Conservation (phyloP, 2,797 vertebrate species). For the Ctenochaetus hawaiiensis region DNA sequence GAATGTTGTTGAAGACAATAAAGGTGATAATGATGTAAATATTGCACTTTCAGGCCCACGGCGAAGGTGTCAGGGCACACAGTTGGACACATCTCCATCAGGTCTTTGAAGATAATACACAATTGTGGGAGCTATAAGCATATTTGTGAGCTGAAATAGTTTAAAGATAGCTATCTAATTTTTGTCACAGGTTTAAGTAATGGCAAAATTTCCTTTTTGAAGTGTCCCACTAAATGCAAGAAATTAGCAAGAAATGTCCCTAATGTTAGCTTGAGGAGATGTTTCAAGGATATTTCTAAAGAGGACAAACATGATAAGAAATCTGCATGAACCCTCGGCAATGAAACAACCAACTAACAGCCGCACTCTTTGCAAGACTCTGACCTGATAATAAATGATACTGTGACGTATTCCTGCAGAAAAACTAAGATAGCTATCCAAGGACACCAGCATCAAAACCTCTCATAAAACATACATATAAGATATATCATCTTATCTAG, state of each 20-base stretch:
- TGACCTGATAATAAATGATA: constrained; percentile 3
- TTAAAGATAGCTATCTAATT: neutral
- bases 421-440: neutral
- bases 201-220: neutral
- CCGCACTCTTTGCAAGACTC: neutral
- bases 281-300: neutral
- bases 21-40: constrained; percentile 14
- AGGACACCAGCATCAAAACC: neutral
- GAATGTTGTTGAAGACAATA: constrained; percentile 16
- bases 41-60: constrained; percentile 8
- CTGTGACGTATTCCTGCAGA: constrained; percentile 19
- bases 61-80: neutral
- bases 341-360: neutral
- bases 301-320: neutral
- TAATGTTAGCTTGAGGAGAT: neutral
- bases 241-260: neutral
- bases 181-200: neutral
- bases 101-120: constrained; percentile 4
- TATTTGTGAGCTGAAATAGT: neutral
- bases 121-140: neutral
- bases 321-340: neutral
- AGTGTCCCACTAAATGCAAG: neutral
- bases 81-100: neutral
- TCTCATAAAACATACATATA: too few relatives aligned
- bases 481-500: too few relatives aligned